phyloP scores from a whole-genome alignment of 2,888 invertebrate genomes.

The Clostera curtula region DNA sequence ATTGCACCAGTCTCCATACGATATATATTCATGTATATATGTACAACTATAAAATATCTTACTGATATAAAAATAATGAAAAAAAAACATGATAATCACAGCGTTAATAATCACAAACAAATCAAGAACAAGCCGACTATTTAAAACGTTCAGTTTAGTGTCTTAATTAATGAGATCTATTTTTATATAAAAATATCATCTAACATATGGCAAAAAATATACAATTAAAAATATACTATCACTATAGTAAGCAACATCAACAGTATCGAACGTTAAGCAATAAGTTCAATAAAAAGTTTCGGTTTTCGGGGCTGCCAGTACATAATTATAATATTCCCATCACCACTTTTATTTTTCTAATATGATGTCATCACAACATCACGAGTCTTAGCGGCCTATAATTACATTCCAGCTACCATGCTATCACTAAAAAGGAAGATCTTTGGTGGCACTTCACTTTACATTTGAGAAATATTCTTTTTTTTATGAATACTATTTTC shows the following conservation, averaged over 20 bases:
- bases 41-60: constrained; percentile 27
- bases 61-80: constrained; percentile 23
- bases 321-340: constrained; percentile 14
- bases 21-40: constrained; percentile 36
- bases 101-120: constrained; percentile 47
- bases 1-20: constrained; percentile 48
- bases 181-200: constrained; percentile 60
- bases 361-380: no score
- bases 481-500: no score
- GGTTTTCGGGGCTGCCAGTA: constrained; percentile 47
- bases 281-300: constrained; percentile 51
- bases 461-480: no score
- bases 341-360: no score
- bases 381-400: no score
- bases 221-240: constrained; percentile 44
- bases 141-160: constrained; percentile 26
- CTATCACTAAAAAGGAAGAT: no score
- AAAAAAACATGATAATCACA: constrained; percentile 54
- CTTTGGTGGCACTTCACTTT: no score
- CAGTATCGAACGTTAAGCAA: constrained; percentile 67
- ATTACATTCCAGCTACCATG: no score
- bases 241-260: constrained; percentile 65
- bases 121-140: constrained; percentile 24
- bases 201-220: constrained; percentile 59
- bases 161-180: constrained; percentile 51